These are phyloP conservation scores for Cyprinodon tularosa DNA, from an alignment of 2,113 vertebrate species.

Conservation along the genomic window DNA sequence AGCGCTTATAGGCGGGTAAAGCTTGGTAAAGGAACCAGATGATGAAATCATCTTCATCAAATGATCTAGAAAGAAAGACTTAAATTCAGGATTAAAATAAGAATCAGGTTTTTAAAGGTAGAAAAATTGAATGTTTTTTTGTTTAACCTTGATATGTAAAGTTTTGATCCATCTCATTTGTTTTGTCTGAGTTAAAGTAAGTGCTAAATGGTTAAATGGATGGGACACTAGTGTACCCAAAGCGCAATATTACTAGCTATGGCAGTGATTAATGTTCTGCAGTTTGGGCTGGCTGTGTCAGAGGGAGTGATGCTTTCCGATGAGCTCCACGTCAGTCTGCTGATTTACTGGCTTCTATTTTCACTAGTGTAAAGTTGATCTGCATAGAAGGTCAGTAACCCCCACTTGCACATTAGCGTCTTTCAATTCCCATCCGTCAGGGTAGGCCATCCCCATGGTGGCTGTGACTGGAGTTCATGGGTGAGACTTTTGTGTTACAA, in stretches of 20 bases:
- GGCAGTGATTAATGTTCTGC: constrained; percentile 84
- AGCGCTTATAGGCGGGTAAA: too few relatives aligned
- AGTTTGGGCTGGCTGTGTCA: constrained; percentile 79
- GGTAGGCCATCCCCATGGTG: constrained; percentile 46
- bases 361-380: constrained; percentile 87
- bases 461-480: constrained; percentile 50
- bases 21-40: too few relatives aligned
- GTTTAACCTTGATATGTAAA: constrained; percentile 4
- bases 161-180: constrained; percentile 24
- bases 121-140: background rate
- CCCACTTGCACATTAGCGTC: constrained; percentile 79
- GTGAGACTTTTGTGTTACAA: constrained; percentile 22
- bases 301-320: constrained; percentile 81
- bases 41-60: too few relatives aligned
- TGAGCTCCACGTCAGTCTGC: constrained; percentile 57
- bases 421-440: constrained; percentile 81
- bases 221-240: constrained; percentile 54
- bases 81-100: constrained; percentile 45
- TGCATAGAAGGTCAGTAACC: constrained; percentile 88
- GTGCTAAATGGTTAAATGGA: constrained; percentile 71
- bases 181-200: constrained; percentile 28
- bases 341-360: constrained; percentile 91
- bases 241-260: constrained; percentile 57
- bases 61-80: constrained; percentile 30
- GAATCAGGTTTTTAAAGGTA: background rate